Conservation (phyloP, 2,888 invertebrate species). For the Mythimna albipuncta region DNA sequence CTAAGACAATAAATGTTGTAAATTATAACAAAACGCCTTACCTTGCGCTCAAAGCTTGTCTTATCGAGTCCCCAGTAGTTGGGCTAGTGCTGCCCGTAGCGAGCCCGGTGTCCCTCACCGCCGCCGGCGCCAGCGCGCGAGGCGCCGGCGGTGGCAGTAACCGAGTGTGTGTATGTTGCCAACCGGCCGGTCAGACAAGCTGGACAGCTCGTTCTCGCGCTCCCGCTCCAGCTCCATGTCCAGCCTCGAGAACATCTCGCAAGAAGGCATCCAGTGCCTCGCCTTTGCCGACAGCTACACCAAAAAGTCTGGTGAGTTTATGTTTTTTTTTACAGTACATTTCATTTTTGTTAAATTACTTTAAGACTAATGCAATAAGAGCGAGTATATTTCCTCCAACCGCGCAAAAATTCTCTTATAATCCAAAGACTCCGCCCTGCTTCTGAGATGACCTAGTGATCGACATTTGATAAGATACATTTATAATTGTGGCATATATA, state of each 20-base stretch:
- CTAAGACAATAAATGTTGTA: neutral
- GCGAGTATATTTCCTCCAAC: neutral
- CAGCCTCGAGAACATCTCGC: conserved; percentile 98
- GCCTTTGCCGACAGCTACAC: conserved; percentile 98
- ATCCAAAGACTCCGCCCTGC: neutral
- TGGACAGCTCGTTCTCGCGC: conserved; percentile 98
- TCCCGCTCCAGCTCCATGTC: conserved; percentile 99
- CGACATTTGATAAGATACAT: neutral
- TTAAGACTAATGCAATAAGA: neutral
- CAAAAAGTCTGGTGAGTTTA: conserved; percentile 96
- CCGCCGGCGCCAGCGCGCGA: conserved; percentile 35
- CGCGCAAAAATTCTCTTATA: neutral
- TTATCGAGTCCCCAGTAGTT: conserved; percentile 11
- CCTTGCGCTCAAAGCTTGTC: conserved; percentile 17
- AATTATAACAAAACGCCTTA: neutral
- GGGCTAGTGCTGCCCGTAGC: conserved; percentile 29
- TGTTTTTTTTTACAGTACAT: neutral
- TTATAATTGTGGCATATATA: neutral
- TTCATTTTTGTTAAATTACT: neutral
- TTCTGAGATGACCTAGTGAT: neutral
- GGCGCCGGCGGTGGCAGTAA: conserved; percentile 75
- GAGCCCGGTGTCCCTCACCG: conserved; percentile 30
- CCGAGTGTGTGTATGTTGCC: conserved; percentile 79
- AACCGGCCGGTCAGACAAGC: conserved; percentile 96
- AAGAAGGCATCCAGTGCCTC: conserved; percentile 98